Base-by-base conservation (phyloP, 2,797 vertebrate genomes). In the Ceryle rudis region DNA sequence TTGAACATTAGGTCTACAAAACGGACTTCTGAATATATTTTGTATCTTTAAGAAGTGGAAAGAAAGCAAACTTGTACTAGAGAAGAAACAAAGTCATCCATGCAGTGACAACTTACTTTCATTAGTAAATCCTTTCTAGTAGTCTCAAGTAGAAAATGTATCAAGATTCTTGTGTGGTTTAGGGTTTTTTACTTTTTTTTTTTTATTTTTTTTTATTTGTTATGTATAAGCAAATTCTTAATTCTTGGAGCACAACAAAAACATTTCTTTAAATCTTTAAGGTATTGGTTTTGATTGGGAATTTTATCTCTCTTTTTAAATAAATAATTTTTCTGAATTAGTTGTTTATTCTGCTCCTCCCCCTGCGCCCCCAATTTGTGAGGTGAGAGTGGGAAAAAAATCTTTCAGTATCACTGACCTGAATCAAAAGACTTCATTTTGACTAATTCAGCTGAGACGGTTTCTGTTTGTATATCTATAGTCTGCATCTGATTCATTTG, bases 121-220 rank as follows among this genome's bases (percentile, higher is more conserved):
- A 13, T 58, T 66, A 65, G 33, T 19, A 72, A 79, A 65, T 23
- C 10, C 7, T 64, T 5, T 54, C 33, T 46, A 25, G 26, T 57
- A 16, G 6, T 62, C 14, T 49, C 3, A 70, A 58, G 23, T 69
- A 31, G 15, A 60, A 23, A 51, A 46, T 5, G 4, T 58, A 42
- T 2, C 3, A 51, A 52, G 26, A 65, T 13, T 22, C 3, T 69
- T 47, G 11, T 23, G 12, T 9, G 10, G 1, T 5, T 5, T 20
- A 21, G 20, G 12, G 39, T 39, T 0, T 2, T 0, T 5, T 15
- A 29, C 18, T 9, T 3, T 0, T 1, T 4, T 3, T 18, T 41
- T 46, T 9, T 3, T 0, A 1, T 4, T 3, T 18, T 41, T 46
- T 69, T 44, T 26, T 1, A 4, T 52, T 57, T 37, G 17, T 49